Evolutionary conservation across 2,888 invertebrate genomes (phyloP).

Genomic region (Mermis nigrescens): DNA sequence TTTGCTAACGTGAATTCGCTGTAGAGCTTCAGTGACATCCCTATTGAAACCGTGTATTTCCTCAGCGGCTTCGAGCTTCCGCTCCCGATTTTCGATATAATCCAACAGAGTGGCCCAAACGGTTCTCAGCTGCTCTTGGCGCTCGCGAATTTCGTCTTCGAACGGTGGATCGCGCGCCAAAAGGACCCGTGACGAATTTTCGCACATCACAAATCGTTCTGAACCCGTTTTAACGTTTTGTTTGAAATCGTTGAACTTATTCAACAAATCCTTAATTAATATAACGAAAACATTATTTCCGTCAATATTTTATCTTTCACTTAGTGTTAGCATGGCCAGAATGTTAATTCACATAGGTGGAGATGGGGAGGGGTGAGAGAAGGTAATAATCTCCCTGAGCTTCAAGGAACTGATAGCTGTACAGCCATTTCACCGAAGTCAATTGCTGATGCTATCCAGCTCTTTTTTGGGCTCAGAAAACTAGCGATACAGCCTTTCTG

Average conservation of each 20-base stretch:
- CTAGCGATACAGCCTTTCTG: too few relatives aligned
- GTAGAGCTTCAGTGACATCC: conserved; percentile 72
- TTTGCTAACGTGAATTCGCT: conserved; percentile 48
- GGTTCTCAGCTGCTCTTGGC: conserved; percentile 58
- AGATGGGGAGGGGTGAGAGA: too few relatives aligned
- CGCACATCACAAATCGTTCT: conserved; percentile 71
- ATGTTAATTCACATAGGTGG: too few relatives aligned
- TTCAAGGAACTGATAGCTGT: too few relatives aligned
- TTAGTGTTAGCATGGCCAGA: too few relatives aligned
- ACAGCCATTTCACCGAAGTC: too few relatives aligned
- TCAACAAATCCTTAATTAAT: conserved; percentile 49
- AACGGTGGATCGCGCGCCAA: conserved; percentile 66
- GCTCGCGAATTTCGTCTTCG: conserved; percentile 59
- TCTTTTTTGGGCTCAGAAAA: too few relatives aligned
- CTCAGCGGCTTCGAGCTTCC: conserved; percentile 72
- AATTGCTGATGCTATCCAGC: too few relatives aligned
- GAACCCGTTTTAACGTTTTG: conserved; percentile 71
- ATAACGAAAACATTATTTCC: not conserved
- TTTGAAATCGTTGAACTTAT: conserved; percentile 78
- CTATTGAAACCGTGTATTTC: conserved; percentile 93
- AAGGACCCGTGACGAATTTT: conserved; percentile 67
- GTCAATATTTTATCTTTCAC: not conserved
- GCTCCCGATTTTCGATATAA: conserved; percentile 63
- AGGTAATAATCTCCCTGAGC: too few relatives aligned
- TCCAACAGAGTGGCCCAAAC: conserved; percentile 67